Evolutionary conservation across 2,888 invertebrate species (phyloP).

Genomic region (Marasmarcha lunaedactyla): DNA sequence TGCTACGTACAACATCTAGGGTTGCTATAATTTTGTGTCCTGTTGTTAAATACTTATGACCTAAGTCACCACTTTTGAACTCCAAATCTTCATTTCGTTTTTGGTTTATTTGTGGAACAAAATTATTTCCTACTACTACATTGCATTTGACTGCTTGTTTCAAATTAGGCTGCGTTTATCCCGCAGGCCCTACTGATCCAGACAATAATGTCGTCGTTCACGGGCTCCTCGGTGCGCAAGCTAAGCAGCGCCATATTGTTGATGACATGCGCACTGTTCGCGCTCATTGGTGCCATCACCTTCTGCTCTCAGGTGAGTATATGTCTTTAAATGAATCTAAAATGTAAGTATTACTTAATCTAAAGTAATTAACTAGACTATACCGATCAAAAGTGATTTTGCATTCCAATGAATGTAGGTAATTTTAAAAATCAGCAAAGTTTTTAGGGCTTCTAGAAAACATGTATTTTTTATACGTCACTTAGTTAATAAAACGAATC

Average conservation of each 20-base stretch:
- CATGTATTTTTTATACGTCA: neutral
- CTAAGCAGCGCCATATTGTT: conserved; percentile 50
- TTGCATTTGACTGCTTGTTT: conserved; percentile 3
- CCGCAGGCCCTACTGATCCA: conserved; percentile 47
- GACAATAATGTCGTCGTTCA: conserved; percentile 52
- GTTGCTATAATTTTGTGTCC: too few relatives aligned
- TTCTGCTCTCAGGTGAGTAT: conserved; percentile 56
- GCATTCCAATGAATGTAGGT: too few relatives aligned
- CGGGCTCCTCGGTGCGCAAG: conserved; percentile 41
- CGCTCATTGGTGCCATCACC: conserved; percentile 45
- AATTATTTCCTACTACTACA: neutral
- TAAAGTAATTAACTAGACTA: too few relatives aligned
- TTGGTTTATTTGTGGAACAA: too few relatives aligned
- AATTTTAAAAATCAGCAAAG: neutral
- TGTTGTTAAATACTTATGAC: too few relatives aligned
- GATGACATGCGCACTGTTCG: conserved; percentile 36
- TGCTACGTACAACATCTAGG: too few relatives aligned
- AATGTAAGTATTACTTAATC: too few relatives aligned
- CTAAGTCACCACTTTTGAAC: too few relatives aligned
- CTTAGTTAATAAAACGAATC: neutral
- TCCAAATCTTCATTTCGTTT: too few relatives aligned
- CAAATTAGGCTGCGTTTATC: too few relatives aligned
- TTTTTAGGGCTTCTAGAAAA: neutral
- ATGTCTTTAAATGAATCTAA: too few relatives aligned
- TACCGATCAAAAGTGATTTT: too few relatives aligned